Conservation (phyloP, 30 jellyfish, hydroid and myxozoan species). For the Pseudorhiza aurosa region DNA sequence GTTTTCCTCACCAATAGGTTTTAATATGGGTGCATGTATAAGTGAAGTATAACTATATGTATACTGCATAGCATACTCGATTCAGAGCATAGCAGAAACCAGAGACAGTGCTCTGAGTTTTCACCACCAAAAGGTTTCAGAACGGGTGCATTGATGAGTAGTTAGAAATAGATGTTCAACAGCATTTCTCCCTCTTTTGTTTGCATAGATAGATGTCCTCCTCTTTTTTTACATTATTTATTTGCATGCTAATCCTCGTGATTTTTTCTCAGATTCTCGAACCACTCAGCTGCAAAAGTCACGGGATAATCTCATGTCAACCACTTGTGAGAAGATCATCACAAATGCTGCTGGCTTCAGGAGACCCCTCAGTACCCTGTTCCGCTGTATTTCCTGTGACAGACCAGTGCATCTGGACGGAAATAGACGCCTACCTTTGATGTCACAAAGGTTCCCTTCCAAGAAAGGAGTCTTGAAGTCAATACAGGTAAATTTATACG, state of each 20-base stretch:
- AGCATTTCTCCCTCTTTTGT: too few species aligned
- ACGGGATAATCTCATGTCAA: constrained; percentile 35
- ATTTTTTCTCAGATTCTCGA: constrained; percentile 32
- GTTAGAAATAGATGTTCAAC: too few species aligned
- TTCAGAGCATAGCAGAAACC: too few species aligned
- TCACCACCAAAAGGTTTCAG: too few species aligned
- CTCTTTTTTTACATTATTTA: too few species aligned
- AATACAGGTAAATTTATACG: background rate
- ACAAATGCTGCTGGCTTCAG: constrained; percentile 84
- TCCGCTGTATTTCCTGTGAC: constrained; percentile 84
- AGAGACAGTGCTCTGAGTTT: too few species aligned
- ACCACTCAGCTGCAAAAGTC: constrained; percentile 44
- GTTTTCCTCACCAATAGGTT: too few species aligned
- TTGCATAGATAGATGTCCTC: too few species aligned
- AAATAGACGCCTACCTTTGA: constrained; percentile 42
- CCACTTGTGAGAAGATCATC: constrained; percentile 38
- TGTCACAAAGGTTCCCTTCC: constrained; percentile 28
- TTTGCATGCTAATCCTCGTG: background rate
- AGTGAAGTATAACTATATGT: too few species aligned
- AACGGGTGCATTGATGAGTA: too few species aligned
- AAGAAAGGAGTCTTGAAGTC: background rate
- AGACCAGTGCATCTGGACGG: constrained; percentile 73
- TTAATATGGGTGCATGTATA: too few species aligned
- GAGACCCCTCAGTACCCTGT: constrained; percentile 65
- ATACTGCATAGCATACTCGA: too few species aligned